A percentile compares a stretch with the other conserved stretches of the same genome.
Conservation (phyloP, 2,113 vertebrate genomes). For the Alces alces region DNA sequence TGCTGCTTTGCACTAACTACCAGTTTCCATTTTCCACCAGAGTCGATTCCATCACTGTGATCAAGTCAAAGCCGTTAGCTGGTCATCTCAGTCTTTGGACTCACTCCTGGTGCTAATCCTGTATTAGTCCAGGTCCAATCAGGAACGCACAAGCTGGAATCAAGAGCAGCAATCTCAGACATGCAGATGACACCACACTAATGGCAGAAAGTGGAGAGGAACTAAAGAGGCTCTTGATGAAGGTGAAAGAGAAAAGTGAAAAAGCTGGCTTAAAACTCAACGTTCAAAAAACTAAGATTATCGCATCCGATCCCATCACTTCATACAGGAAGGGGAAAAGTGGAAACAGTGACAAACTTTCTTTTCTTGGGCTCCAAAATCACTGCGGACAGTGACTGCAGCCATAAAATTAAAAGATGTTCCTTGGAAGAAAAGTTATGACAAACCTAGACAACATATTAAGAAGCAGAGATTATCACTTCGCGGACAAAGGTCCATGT, state of each 20-base stretch:
- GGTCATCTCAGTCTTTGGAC: background rate
- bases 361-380: background rate
- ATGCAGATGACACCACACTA: background rate
- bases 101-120: background rate
- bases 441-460: background rate
- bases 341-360: background rate
- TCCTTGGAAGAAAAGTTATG: background rate
- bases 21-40: background rate
- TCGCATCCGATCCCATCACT: background rate
- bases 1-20: background rate
- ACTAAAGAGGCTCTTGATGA: background rate
- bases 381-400: background rate
- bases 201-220: background rate
- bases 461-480: background rate
- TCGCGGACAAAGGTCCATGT: background rate
- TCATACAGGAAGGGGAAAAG: background rate
- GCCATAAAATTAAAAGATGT: background rate
- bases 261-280: background rate
- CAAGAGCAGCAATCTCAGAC: background rate
- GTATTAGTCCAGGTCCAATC: background rate
- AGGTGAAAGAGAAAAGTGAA: background rate
- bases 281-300: background rate
- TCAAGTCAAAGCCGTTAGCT: background rate
- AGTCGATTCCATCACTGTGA: fast-evolving
- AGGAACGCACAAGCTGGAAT: background rate